Evolutionary conservation across 2,113 vertebrate genomes (phyloP).

Genomic region (Pelecanus crispus): DNA sequence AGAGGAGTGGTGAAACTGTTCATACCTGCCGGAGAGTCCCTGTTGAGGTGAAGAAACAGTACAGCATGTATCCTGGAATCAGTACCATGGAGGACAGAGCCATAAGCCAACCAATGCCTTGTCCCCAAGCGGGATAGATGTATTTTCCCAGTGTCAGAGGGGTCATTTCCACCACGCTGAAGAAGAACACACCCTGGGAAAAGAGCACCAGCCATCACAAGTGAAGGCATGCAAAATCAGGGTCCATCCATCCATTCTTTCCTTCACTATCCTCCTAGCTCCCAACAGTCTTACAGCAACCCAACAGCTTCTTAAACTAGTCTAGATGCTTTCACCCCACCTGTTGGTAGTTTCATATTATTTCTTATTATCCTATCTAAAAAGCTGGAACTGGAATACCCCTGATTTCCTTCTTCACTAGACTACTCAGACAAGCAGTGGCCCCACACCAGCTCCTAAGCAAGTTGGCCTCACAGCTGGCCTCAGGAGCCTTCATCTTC

Average conservation of each 20-base stretch:
- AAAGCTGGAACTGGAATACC: not conserved
- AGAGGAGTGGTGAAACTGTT: not conserved
- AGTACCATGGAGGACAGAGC: constrained; percentile 87
- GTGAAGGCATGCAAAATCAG: not conserved
- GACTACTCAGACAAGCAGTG: not conserved
- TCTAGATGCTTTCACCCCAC: not conserved
- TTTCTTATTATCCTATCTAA: not conserved
- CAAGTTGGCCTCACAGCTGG: not conserved
- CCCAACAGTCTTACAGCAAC: not conserved
- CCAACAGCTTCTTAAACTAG: not conserved
- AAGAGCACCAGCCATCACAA: not conserved
- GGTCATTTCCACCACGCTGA: constrained; percentile 89
- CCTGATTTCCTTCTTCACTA: not conserved
- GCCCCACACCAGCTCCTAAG: not conserved
- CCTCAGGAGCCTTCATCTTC: not conserved
- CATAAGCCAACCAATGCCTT: constrained; percentile 87
- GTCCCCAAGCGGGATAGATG: constrained; percentile 84
- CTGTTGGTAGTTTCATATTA: not conserved
- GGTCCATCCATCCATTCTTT: not conserved
- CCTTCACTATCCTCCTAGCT: not conserved
- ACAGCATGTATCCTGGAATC: constrained; percentile 84
- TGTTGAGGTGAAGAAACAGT: constrained; percentile 76
- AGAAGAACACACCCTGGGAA: constrained; percentile 81
- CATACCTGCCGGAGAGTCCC: constrained; percentile 75
- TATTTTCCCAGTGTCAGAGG: constrained; percentile 86